Conservation (phyloP, 2,888 invertebrate genomes). For the Stratiomys singularior region DNA sequence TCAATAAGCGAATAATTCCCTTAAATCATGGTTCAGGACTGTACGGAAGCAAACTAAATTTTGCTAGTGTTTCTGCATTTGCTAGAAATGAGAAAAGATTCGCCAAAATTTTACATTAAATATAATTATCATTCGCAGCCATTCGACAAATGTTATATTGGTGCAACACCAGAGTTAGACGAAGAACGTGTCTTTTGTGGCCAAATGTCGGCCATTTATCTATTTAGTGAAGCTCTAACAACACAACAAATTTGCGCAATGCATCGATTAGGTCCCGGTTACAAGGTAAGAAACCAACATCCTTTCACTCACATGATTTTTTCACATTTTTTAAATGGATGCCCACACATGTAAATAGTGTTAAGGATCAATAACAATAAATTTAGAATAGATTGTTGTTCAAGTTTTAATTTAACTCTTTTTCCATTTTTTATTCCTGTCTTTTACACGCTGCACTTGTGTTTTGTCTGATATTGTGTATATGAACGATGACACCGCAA, state of each 20-base stretch:
- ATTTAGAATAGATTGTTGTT: slow-evolving; percentile 24
- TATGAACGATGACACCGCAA: slow-evolving; percentile 26
- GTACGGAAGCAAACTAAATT: too few relatives aligned
- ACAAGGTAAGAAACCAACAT: slow-evolving; percentile 82
- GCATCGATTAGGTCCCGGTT: slow-evolving; percentile 97
- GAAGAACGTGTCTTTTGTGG: slow-evolving; percentile 98
- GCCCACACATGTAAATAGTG: slow-evolving; percentile 20
- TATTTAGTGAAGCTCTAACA: slow-evolving; percentile 96
- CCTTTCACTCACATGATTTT: background rate
- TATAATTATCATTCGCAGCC: slow-evolving; percentile 72
- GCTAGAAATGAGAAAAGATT: too few relatives aligned
- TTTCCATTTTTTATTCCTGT: slow-evolving; percentile 49
- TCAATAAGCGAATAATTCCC: too few relatives aligned
- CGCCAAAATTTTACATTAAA: background rate
- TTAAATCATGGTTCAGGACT: too few relatives aligned
- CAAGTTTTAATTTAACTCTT: slow-evolving; percentile 41
- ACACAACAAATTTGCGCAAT: slow-evolving; percentile 99
- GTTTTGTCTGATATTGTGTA: slow-evolving; percentile 52
- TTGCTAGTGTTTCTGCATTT: too few relatives aligned
- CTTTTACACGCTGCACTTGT: slow-evolving; percentile 56
- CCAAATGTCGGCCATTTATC: slow-evolving; percentile 99
- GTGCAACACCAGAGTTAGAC: slow-evolving; percentile 95
- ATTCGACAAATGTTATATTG: slow-evolving; percentile 99
- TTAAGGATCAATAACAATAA: background rate
- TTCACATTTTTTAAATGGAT: background rate